Evolutionary conservation across 2,888 invertebrate genomes (phyloP), one percentile per base, ranked within the genome.

Genomic region (Notodonta ziczac): DNA sequence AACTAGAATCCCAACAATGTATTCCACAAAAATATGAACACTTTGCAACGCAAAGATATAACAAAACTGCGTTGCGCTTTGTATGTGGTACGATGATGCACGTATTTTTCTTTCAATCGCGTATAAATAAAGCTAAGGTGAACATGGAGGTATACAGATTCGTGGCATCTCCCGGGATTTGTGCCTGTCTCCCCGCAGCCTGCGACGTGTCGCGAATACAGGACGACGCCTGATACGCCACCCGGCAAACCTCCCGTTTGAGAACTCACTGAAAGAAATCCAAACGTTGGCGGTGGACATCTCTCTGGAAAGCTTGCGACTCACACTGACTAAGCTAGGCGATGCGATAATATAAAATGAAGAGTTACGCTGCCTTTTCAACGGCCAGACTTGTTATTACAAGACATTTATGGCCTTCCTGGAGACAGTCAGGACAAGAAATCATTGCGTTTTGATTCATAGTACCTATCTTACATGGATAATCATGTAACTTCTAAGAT

Each of bases 171-270:
- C 85, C 66, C 65, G 86, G 89, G 91, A 90, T 91, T 91, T 91
- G 90, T 91, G 88, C 88, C 84, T 86, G 87, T 88, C 85, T 87
- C 85, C 75, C 89, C 90, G 80, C 88, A 85, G 82, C 81, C 80
- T 56, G 78, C 72, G 80, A 90, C 92, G 92, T 93, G 92, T 84
- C 80, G 69, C 65, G 90, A 91, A 90, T 92, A 86, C 82, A 69
- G 77, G 62, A 62, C 69, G 72, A 67, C 74, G 70, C 73, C 76
- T 70, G 81, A 82, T 78, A 80, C 76, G 78, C 73, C 67, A 73
- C 73, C 59, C 65, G 73, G 46, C 67, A 65, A 66, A 70, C 61
- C 62, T 65, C 42, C 63, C 66, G 71, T 69, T 69, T 65, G 67
- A 68, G 66, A 70, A 66, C 69, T 73, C 61, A 58, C 65, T 70